Base-by-base conservation (phyloP, 2,888 invertebrate genomes). In the Adelognathus sp. region DNA sequence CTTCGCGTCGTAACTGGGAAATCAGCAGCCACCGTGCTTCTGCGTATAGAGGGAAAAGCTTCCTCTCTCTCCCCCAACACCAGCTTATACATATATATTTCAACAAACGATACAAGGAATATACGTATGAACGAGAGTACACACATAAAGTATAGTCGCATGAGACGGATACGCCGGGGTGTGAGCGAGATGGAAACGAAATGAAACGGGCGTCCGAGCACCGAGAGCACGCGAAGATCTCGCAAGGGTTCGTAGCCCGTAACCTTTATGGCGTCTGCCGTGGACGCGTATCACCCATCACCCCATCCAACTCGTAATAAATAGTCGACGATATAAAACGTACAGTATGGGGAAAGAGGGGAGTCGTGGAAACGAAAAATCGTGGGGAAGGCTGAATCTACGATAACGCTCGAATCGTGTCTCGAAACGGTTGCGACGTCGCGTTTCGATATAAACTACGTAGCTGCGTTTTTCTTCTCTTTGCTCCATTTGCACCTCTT, bases 311-410 rank as follows among this genome's bases (percentile, higher is more conserved):
- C 73, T 76, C 70, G 80, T 76, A 79, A 82, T 82, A 79, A 79
- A 79, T 79, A 71, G 71, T 60, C 72, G 70, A 76, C 71, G 77
- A 73, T 75, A 82, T 78, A 78, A 78, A 78, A 78, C 73, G 33
- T 66, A 50, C 44, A 11, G 16, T n/a, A n/a, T n/a, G 60, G 29
- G 36, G 56, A 9, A 7, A 3, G 24, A 16, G 31, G 0, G 29
- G n/a, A 7, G 39, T 4, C 1, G 27, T 3, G 27, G 64, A n/a
- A 41, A 31, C 31, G 64, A 54, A 33, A 69, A 67, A 66, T 70
- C 60, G 56, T 18, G 33, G 16, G 44, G 44, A 63, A 78, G 70
- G 54, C 56, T 16, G 54, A 27, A 63, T 78, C 39, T 31, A 52
- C 72, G 46, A 50, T 69, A 56, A 67, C 39, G 50, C 14, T 58